Evolutionary conservation across 2,888 invertebrate species (phyloP).

Genomic region (Chrysolina oricalcia): DNA sequence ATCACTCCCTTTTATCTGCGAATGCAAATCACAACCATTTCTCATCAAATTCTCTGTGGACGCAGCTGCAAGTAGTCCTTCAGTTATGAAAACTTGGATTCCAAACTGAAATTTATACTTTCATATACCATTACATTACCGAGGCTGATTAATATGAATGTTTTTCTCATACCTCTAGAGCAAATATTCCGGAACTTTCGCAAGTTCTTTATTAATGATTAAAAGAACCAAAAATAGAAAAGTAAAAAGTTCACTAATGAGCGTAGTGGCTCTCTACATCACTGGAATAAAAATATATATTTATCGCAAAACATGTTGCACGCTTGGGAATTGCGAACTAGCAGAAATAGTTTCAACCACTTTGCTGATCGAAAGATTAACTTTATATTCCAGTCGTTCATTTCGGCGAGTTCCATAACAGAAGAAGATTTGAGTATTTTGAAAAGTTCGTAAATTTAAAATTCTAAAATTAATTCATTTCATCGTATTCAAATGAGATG

Average conservation of each 20-base stretch:
- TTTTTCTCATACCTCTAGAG: constrained; percentile 34
- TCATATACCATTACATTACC: constrained; percentile 29
- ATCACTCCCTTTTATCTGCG: no score
- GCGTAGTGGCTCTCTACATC: not conserved
- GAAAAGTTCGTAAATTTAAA: no score
- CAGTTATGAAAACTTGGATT: constrained; percentile 35
- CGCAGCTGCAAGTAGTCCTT: not conserved
- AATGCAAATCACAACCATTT: no score
- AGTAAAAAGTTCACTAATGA: not conserved
- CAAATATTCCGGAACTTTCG: constrained; percentile 46
- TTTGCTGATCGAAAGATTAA: no score
- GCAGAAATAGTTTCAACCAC: no score
- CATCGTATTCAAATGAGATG: no score
- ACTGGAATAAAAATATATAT: not conserved
- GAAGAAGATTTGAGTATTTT: no score
- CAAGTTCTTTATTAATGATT: constrained; percentile 1
- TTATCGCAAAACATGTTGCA: not conserved
- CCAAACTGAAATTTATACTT: constrained; percentile 40
- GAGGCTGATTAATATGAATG: constrained; percentile 37
- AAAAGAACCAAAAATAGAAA: not conserved
- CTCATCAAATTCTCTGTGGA: not conserved
- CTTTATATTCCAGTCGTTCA: no score
- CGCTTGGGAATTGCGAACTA: not conserved
- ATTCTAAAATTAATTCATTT: no score
- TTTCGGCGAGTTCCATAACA: no score